phyloP scores from a whole-genome alignment of 2,113 vertebrate species.

The Prochilodus magdalenae region DNA sequence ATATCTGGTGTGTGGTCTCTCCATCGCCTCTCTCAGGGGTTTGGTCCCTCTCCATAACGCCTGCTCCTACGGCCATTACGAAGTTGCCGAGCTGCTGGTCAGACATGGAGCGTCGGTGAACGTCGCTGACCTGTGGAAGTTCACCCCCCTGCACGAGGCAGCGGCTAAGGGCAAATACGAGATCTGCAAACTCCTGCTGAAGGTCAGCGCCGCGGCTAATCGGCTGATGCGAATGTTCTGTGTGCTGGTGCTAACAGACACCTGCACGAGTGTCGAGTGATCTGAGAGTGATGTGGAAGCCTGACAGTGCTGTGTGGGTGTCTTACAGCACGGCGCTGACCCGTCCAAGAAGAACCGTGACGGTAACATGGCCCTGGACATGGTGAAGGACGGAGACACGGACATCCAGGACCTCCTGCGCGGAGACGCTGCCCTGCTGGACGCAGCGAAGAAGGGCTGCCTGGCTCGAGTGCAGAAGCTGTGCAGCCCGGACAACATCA shows the following conservation, averaged over 20 bases:
- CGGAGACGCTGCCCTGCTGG: slow-evolving; percentile 92
- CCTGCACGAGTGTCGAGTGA: background rate
- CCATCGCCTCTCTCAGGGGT: slow-evolving; percentile 82
- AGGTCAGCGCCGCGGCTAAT: slow-evolving; percentile 70
- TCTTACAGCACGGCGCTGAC: slow-evolving; percentile 91
- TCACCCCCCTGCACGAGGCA: slow-evolving; percentile 96
- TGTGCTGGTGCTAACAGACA: no score
- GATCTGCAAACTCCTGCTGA: slow-evolving; percentile 98
- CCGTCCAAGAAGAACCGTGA: slow-evolving; percentile 98
- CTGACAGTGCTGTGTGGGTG: background rate
- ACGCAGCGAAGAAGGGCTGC: slow-evolving; percentile 98
- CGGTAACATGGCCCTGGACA: slow-evolving; percentile 94
- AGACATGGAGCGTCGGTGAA: slow-evolving; percentile 96
- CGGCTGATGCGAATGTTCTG: no score
- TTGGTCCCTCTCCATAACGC: slow-evolving; percentile 97
- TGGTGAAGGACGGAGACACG: slow-evolving; percentile 98
- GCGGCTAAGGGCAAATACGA: slow-evolving; percentile 99
- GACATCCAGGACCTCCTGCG: slow-evolving; percentile 97
- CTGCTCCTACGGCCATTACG: slow-evolving; percentile 98
- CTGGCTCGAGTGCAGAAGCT: slow-evolving; percentile 96
- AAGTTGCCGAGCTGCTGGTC: slow-evolving; percentile 95
- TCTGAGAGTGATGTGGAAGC: background rate
- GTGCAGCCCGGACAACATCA: slow-evolving; percentile 96
- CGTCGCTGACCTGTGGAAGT: slow-evolving; percentile 98
- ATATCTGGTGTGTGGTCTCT: no score